Conservation (phyloP, 1,140 invertebrate genomes). For the Papilio xuthus region DNA sequence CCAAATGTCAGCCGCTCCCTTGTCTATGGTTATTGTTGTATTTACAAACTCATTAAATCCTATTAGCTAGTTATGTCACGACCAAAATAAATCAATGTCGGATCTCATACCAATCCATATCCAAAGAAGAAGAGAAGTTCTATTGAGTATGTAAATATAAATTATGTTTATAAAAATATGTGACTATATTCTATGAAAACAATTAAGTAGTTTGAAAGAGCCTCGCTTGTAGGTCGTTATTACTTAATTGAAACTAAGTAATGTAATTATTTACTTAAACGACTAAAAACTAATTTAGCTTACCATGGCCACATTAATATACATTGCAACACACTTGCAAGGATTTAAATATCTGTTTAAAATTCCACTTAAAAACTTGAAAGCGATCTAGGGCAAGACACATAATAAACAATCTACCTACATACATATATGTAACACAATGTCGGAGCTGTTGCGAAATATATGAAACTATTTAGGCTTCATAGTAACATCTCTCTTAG, state of each 20-base stretch:
- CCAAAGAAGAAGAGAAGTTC: no score
- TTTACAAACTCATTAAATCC: background rate
- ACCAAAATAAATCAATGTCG: no score
- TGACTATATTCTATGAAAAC: background rate
- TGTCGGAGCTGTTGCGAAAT: background rate
- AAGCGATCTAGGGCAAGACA: conserved; percentile 13
- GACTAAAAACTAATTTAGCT: background rate
- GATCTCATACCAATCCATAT: no score
- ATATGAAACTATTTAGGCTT: conserved; percentile 1
- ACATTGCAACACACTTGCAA: conserved; percentile 10
- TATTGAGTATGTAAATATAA: no score
- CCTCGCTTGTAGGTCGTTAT: background rate
- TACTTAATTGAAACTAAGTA: background rate
- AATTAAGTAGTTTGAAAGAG: conserved; percentile 3
- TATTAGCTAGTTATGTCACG: background rate
- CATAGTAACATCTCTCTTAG: background rate
- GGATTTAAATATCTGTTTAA: conserved; percentile 8
- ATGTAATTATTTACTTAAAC: conserved; percentile 15
- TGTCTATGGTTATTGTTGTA: conserved; percentile 16
- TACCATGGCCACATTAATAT: conserved; percentile 13
- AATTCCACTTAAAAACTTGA: conserved; percentile 29
- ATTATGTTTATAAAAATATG: no score
- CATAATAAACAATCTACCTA: conserved; percentile 11
- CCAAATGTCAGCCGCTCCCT: conserved; percentile 33
- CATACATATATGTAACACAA: background rate